Evolutionary conservation across 1,140 invertebrate species (phyloP), one percentile per base, ranked within the genome.

Genomic region (Venturia canescens): DNA sequence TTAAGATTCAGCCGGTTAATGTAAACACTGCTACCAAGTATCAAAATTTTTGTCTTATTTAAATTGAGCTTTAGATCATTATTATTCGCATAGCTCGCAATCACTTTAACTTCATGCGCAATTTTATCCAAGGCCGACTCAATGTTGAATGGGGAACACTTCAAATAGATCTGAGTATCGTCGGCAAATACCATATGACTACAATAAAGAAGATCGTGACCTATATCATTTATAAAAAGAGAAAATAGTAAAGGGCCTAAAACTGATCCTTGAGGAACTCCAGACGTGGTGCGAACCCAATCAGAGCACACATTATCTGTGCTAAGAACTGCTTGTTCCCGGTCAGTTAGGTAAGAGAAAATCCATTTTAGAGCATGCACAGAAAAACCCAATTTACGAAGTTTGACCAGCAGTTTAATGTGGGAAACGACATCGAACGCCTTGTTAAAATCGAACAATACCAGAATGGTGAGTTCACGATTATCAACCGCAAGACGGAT

Each of bases 401-500:
- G 31, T 67, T 80, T 82, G 0, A n/a, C 31, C 1, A 80, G 60
- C 16, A 48, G 16, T 48, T 9, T 9, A 16, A 16, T 76, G n/a
- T 80, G 69, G 63, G 83, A 79, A 3, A 83, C 83, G 2, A 80
- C 27, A 79, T 84, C 83, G 31, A 86, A 86, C 0, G 80, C 84
- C 44, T 85, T 85, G 5, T 67, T 75, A 9, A 83, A 77, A 50
- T 85, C 82, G 4, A 85, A 75, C 3, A 85, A 69, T 18, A 81
- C 75, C 3, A 85, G 23, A 16, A 53, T 53, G 3, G 50, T 53
- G 1, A 53, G 50, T 13, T 16, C n/a, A 3, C 50, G 13, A 53
- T n/a, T 15, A n/a, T 53, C 50, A n/a, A 53, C 50, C 13, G 50
- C 50, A 15, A 53, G 50, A 3, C 11, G 13, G 15, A 53, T 11